Conservation (phyloP, 2,888 invertebrate species). For the Idaea straminata region DNA sequence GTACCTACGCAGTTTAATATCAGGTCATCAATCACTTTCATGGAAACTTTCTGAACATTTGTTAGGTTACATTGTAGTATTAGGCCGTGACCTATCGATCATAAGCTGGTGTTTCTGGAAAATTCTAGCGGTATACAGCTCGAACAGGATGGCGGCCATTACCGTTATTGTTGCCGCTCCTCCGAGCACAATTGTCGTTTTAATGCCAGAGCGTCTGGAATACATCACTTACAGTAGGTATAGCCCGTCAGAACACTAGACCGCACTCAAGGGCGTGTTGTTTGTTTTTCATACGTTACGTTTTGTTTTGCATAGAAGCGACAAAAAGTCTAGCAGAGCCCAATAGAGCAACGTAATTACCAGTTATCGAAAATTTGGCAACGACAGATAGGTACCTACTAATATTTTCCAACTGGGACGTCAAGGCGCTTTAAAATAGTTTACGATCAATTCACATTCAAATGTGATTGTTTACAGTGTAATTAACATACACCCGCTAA, state of each 20-base stretch:
- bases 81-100: conserved; percentile 22
- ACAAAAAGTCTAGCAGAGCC: background rate
- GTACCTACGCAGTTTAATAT: background rate
- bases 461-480: conserved; percentile 27
- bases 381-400: background rate
- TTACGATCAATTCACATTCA: conserved; percentile 30
- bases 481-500: conserved; percentile 34
- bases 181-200: conserved; percentile 46
- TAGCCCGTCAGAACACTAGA: conserved; percentile 12
- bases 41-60: conserved; percentile 17
- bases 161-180: conserved; percentile 53
- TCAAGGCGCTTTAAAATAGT: background rate
- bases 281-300: background rate
- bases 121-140: conserved; percentile 66
- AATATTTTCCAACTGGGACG: conserved; percentile 2
- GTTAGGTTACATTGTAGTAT: conserved; percentile 14
- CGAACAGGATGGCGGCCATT: conserved; percentile 66
- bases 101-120: conserved; percentile 59
- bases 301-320: background rate
- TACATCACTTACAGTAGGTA: conserved; percentile 8
- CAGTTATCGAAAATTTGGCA: background rate
- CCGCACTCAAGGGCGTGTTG: conserved; percentile 19
- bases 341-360: background rate
- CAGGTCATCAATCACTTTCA: conserved; percentile 24
- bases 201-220: conserved; percentile 34